phyloP scores from a whole-genome alignment of 2,888 invertebrate genomes.

The Brenthis hecate region DNA sequence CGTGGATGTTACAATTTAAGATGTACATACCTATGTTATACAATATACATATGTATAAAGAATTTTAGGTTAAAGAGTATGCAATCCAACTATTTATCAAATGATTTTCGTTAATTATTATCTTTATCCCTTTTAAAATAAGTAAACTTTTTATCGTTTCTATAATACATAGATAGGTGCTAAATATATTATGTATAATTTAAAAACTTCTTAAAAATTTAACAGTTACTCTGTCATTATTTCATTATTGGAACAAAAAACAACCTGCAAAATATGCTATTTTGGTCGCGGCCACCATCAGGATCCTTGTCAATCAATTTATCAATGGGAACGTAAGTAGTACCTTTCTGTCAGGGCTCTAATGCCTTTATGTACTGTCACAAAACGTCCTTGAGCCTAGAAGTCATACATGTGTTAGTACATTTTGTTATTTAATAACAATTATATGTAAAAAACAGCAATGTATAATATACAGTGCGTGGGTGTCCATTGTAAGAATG shows the following conservation, averaged over 20 bases:
- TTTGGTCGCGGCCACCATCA: conserved; percentile 41
- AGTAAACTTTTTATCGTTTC: too few relatives aligned
- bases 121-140: too few relatives aligned
- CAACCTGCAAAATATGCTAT: conserved; percentile 32
- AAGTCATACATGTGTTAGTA: conserved; percentile 17
- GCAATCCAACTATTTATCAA: too few relatives aligned
- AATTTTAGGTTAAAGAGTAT: too few relatives aligned
- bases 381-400: not conserved
- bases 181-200: not conserved
- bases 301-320: conserved; percentile 65
- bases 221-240: not conserved
- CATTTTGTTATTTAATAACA: not conserved
- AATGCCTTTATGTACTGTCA: conserved; percentile 33
- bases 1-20: too few relatives aligned
- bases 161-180: too few relatives aligned
- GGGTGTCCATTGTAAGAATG: conserved; percentile 21
- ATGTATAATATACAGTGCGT: conserved; percentile 42
- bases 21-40: too few relatives aligned
- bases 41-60: too few relatives aligned
- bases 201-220: not conserved
- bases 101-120: too few relatives aligned
- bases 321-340: conserved; percentile 62
- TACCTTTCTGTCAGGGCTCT: conserved; percentile 46
- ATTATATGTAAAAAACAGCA: conserved; percentile 31
- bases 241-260: not conserved